Evolutionary conservation across 2,113 vertebrate species (phyloP).

Genomic region (Sarotherodon lohbergeri): DNA sequence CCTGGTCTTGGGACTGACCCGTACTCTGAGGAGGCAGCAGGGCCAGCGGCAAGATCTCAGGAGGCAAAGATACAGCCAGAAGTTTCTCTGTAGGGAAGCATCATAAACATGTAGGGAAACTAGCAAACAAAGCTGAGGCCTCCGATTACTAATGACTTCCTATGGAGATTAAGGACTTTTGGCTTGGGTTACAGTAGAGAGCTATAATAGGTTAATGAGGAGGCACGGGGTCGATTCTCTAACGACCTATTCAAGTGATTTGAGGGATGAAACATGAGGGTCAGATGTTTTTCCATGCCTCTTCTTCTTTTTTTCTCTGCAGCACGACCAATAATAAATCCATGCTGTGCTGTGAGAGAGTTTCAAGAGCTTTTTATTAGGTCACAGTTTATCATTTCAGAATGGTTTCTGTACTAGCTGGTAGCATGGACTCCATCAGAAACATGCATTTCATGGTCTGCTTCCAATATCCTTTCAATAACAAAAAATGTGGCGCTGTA

Average conservation of each 20-base stretch:
- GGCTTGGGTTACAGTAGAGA: neutral
- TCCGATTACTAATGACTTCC: neutral
- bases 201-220: neutral
- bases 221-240: neutral
- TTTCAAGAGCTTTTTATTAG: neutral
- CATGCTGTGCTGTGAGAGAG: neutral
- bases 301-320: neutral
- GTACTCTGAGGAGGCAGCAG: neutral
- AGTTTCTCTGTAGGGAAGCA: slow-evolving; percentile 63
- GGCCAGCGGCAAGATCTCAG: neutral
- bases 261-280: neutral
- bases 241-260: neutral
- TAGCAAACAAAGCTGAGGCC: neutral
- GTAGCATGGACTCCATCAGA: neutral
- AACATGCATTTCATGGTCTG: neutral
- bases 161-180: neutral
- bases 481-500: neutral
- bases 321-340: neutral
- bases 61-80: slow-evolving; percentile 25
- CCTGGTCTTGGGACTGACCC: neutral
- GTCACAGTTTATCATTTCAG: neutral
- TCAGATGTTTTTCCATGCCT: neutral
- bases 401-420: neutral
- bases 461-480: neutral
- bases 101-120: neutral